These are phyloP conservation scores for Ectemnius continuus DNA, from an alignment of 2,888 invertebrate species.

Conservation along the genomic window DNA sequence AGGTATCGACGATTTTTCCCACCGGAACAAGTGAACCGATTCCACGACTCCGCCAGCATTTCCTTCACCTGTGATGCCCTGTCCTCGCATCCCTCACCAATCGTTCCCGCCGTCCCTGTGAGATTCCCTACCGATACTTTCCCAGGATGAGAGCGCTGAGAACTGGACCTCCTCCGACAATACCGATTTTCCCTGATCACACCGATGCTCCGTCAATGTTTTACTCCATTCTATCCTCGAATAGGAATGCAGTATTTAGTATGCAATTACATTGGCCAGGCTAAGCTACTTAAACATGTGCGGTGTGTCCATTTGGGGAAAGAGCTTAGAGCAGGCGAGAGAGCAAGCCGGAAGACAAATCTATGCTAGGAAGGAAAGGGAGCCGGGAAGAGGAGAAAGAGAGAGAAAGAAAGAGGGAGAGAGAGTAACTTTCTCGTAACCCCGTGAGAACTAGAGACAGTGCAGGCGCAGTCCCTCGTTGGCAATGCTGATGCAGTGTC, in stretches of 20 bases:
- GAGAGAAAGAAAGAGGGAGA: conserved; percentile 33
- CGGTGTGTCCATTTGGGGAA: no score
- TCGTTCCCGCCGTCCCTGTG: conserved; percentile 37
- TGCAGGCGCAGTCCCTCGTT: conserved; percentile 31
- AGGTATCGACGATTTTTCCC: conserved; percentile 66
- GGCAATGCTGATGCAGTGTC: conserved; percentile 28
- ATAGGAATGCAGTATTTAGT: not conserved
- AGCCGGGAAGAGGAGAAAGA: conserved; percentile 30
- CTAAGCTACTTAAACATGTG: not conserved
- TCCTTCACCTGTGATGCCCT: conserved; percentile 73
- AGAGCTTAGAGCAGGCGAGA: conserved; percentile 4
- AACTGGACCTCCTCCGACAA: conserved; percentile 9
- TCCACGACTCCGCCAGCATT: conserved; percentile 44
- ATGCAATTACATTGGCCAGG: conserved; percentile 7
- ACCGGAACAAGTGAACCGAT: conserved; percentile 73
- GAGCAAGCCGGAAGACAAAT: conserved; percentile 50
- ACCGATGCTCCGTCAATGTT: not conserved
- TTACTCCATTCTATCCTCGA: conserved; percentile 1
- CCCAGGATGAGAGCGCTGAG: conserved; percentile 42
- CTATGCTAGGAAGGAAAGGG: conserved; percentile 5
- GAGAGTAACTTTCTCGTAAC: conserved; percentile 74
- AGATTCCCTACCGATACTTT: conserved; percentile 37
- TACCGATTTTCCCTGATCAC: conserved; percentile 5
- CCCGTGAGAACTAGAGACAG: conserved; percentile 74
- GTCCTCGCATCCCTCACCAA: conserved; percentile 39